A percentile compares a stretch with the other conserved stretches of the same genome.
Conservation (phyloP, 2,888 invertebrate species). For the Neuroscelio doddi region DNA sequence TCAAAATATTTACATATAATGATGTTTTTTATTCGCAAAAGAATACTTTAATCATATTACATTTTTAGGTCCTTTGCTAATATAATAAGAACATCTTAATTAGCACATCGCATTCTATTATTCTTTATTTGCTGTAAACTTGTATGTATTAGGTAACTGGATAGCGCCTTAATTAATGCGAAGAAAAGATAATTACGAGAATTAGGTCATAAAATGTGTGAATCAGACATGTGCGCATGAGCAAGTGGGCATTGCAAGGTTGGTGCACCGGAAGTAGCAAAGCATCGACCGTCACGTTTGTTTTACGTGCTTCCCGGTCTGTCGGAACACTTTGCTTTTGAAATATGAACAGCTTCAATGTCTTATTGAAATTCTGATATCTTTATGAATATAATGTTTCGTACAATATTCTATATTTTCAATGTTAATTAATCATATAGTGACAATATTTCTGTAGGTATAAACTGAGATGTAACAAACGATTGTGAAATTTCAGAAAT, state of each 20-base stretch:
- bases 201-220: slow-evolving; percentile 16
- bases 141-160: too few species aligned
- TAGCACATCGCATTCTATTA: too few species aligned
- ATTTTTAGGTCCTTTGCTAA: too few species aligned
- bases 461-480: too few species aligned
- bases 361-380: background rate
- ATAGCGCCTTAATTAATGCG: slow-evolving; percentile 5
- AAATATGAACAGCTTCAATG: slow-evolving; percentile 1
- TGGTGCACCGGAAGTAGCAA: slow-evolving; percentile 6
- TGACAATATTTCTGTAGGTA: too few species aligned
- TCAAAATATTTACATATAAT: too few species aligned
- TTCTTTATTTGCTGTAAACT: too few species aligned
- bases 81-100: too few species aligned
- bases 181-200: slow-evolving; percentile 9
- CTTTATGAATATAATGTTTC: background rate
- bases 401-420: too few species aligned
- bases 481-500: background rate
- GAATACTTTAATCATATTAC: too few species aligned
- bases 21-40: too few species aligned
- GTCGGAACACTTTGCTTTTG: background rate
- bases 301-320: slow-evolving; percentile 9
- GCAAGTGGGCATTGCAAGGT: slow-evolving; percentile 9
- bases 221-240: slow-evolving; percentile 19
- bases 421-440: too few species aligned
- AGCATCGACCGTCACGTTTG: slow-evolving; percentile 16